Conservation (phyloP, 2,888 invertebrate genomes). For the Nipponacmea schrenckii region DNA sequence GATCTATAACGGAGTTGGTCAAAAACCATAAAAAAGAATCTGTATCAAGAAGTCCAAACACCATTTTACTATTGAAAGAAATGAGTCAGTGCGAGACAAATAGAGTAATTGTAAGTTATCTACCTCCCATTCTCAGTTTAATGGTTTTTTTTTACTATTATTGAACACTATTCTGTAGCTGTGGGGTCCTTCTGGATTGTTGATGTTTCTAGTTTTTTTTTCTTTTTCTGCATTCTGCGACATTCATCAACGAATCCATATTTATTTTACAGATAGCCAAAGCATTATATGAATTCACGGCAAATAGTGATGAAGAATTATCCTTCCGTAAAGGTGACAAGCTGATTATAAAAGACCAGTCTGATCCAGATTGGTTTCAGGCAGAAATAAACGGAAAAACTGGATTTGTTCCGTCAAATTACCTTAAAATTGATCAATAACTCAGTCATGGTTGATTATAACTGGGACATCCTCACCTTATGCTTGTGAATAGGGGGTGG, state of each 20-base stretch:
- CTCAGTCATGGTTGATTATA: neutral
- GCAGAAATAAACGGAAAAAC: slow-evolving; percentile 74
- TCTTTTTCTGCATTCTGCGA: no score
- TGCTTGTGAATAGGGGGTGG: no score
- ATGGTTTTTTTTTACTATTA: no score
- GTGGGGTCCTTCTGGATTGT: neutral
- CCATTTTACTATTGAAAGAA: slow-evolving; percentile 83
- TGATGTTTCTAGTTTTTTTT: no score
- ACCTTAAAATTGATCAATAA: slow-evolving; percentile 73
- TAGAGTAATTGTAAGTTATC: neutral
- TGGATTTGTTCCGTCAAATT: slow-evolving; percentile 97
- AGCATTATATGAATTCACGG: slow-evolving; percentile 96
- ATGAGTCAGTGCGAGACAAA: slow-evolving; percentile 70
- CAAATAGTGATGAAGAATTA: slow-evolving; percentile 95
- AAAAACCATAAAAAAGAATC: slow-evolving; percentile 90
- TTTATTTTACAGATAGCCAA: neutral
- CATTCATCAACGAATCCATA: no score
- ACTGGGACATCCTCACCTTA: no score
- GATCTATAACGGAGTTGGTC: slow-evolving; percentile 96
- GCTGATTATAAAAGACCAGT: slow-evolving; percentile 94
- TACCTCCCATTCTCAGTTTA: no score
- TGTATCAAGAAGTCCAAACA: slow-evolving; percentile 95
- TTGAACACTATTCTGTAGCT: no score
- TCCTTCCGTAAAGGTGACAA: slow-evolving; percentile 97
- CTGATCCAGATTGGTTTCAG: slow-evolving; percentile 86